Conservation (phyloP, 1,140 invertebrate genomes). For the Eurytemora carolleeae region DNA sequence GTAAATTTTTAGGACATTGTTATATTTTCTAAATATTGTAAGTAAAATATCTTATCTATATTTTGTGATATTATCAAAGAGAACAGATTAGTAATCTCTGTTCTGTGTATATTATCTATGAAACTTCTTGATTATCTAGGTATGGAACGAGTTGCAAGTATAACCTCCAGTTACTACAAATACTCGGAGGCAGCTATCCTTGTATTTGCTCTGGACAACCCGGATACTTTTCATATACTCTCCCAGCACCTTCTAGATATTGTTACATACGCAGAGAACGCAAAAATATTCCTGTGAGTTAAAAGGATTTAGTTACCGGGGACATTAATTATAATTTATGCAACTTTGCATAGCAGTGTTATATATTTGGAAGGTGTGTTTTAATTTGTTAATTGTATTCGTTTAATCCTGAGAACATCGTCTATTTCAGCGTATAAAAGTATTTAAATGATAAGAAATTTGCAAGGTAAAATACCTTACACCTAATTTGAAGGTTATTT, state of each 20-base stretch:
- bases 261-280: constrained; percentile 74
- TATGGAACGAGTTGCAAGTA: constrained; percentile 79
- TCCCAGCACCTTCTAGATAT: constrained; percentile 75
- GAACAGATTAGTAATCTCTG: neutral
- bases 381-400: neutral
- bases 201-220: constrained; percentile 71
- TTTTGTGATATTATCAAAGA: no score
- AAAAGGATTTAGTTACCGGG: no score
- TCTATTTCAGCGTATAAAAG: no score
- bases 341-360: neutral
- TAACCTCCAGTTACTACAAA: constrained; percentile 80
- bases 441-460: no score
- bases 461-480: no score
- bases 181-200: constrained; percentile 75
- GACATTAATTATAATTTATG: no score
- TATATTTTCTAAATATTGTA: neutral
- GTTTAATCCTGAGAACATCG: neutral
- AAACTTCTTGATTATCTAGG: constrained; percentile 21
- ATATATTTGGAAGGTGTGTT: neutral
- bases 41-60: neutral
- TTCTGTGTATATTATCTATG: neutral
- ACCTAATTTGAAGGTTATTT: no score
- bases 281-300: constrained; percentile 55
- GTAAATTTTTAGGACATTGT: neutral
- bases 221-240: constrained; percentile 69